Percentiles rank a stretch among this genome's conserved stretches.
phyloP scores from a whole-genome alignment of 2,888 invertebrate genomes.

The Pseudoips prasinana region DNA sequence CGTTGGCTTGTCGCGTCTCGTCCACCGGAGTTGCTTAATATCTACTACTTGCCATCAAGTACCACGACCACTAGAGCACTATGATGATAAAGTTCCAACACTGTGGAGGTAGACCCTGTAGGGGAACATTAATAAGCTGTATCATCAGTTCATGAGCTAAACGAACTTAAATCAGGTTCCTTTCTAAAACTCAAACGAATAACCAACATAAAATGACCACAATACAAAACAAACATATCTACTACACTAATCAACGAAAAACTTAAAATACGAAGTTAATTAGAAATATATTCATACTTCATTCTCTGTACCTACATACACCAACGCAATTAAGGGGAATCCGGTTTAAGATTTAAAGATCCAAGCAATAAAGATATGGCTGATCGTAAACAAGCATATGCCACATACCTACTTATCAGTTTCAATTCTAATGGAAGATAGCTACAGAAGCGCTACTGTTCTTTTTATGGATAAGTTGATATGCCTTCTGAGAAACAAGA shows the following conservation, averaged over 20 bases:
- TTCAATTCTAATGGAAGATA: conserved; percentile 58
- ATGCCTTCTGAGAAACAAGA: conserved; percentile 19
- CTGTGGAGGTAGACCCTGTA: too few relatives aligned
- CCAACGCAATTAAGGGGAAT: conserved; percentile 58
- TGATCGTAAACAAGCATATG: conserved; percentile 72
- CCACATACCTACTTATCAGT: conserved; percentile 75
- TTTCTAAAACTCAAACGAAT: too few relatives aligned
- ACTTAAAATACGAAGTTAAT: conserved; percentile 32
- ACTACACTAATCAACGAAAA: conserved; percentile 7
- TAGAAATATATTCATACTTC: conserved; percentile 35
- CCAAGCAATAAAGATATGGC: conserved; percentile 73
- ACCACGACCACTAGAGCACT: too few relatives aligned
- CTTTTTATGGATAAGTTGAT: conserved; percentile 13
- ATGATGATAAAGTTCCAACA: too few relatives aligned
- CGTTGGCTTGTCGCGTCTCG: too few relatives aligned
- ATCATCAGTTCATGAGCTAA: too few relatives aligned
- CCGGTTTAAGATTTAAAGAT: conserved; percentile 55
- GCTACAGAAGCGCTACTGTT: background rate
- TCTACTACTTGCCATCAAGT: too few relatives aligned
- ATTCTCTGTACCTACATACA: background rate
- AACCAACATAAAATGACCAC: too few relatives aligned
- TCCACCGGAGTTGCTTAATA: too few relatives aligned
- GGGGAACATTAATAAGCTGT: too few relatives aligned
- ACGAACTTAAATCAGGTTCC: too few relatives aligned
- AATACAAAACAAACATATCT: too few relatives aligned